Base-by-base conservation (phyloP, 2,113 vertebrate genomes). In the Onychostoma macrolepis region DNA sequence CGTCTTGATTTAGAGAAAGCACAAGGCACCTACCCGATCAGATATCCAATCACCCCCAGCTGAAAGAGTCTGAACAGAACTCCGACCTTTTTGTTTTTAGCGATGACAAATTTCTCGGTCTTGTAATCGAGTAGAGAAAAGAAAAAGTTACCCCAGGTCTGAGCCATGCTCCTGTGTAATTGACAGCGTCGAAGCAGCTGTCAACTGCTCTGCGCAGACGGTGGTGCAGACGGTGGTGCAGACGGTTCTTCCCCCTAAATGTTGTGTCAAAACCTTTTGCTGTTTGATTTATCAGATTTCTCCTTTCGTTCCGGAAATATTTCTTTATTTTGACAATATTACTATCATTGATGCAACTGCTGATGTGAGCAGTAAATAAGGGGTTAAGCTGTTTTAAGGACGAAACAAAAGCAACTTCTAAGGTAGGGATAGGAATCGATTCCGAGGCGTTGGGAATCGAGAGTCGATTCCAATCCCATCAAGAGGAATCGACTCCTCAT, bases 71-170 rank as follows among this genome's bases (percentile, higher is more conserved):
- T 90, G 50, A 97, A 98, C 75, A 99, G 94, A 71, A 99, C 90
- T 80, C 98, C 98, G 50, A 99, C 96, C 90, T 94, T 97, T 93
- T 96, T 97, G 95, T 97, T 99, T 93, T 97, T 96, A 0, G 97
- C 97, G 61, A 99, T 96, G 90, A 99, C 97, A 90, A 96, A 98
- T 91, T 99, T 99, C 89, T 97, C 97, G 0, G 98, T 99, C 91
- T 99, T 99, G 92, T 98, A 99, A 92, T 99, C 97, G 17, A 99
- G 95, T 28, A 98, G 91, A 0, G 97, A 96, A 2, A 95, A 83
- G 80, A 94, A 95, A 33, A 96, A 93, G 67, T 41, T 91, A 82
- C 94, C 96, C 91, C 94, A 95, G 80, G 86, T 92, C 90, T 94
- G 95, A 89, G 96, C 96, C 98, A 97, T 97, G 33, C 36, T 71